phyloP scores from a whole-genome alignment of 2,888 invertebrate genomes.

The Drosophila limbata region DNA sequence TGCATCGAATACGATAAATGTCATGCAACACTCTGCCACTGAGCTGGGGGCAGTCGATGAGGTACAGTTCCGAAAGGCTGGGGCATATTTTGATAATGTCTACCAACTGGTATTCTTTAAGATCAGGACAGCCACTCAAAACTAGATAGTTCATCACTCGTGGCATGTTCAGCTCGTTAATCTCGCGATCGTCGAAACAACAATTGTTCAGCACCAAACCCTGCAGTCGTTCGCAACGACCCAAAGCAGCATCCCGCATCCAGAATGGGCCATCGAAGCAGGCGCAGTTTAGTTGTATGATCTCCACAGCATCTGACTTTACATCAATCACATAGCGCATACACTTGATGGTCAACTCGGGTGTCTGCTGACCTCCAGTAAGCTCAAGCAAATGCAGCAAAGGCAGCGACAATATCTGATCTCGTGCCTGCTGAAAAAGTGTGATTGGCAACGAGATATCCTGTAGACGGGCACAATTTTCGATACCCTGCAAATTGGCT shows the following conservation, averaged over 20 bases:
- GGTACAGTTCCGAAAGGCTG: constrained; percentile 35
- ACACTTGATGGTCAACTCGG: constrained; percentile 16
- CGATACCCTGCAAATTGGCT: constrained; percentile 10
- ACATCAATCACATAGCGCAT: constrained; percentile 24
- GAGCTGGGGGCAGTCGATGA: constrained; percentile 47
- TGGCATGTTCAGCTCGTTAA: constrained; percentile 35
- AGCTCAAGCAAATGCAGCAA: constrained; percentile 40
- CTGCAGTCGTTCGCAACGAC: constrained; percentile 27
- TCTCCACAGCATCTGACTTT: constrained; percentile 23
- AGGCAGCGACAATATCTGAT: constrained; percentile 21
- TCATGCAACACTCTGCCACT: constrained; percentile 36
- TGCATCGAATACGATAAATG: constrained; percentile 39
- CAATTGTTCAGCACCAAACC: constrained; percentile 48
- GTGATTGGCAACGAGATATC: constrained; percentile 39
- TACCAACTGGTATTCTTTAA: constrained; percentile 47
- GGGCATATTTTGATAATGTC: constrained; percentile 40
- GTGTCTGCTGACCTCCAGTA: background rate
- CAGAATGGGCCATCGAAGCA: constrained; percentile 20
- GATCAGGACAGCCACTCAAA: constrained; percentile 41
- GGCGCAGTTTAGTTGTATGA: constrained; percentile 46
- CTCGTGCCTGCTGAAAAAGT: constrained; percentile 18
- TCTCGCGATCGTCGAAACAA: constrained; percentile 30
- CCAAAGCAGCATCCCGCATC: constrained; percentile 24
- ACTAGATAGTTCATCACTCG: constrained; percentile 43
- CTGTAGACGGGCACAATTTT: constrained; percentile 7